Evolutionary conservation across 2,888 invertebrate species (phyloP).

Genomic region (Hemaris fuciformis): DNA sequence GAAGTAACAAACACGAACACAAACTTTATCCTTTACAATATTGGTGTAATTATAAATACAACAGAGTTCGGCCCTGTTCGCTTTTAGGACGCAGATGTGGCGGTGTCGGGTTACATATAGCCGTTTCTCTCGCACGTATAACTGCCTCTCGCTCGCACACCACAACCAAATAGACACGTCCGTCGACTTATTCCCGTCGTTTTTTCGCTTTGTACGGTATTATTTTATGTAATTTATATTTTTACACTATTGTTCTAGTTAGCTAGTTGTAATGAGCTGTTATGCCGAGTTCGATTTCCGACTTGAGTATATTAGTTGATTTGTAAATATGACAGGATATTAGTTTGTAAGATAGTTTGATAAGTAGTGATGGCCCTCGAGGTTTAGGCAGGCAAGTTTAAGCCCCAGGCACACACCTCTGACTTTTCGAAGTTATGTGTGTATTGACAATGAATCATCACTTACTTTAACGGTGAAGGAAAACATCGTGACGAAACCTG

Average conservation of each 20-base stretch:
- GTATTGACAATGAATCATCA: too few species aligned
- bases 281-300: neutral
- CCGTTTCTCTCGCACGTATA: conserved; percentile 42
- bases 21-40: conserved; percentile 11
- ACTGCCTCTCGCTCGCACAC: conserved; percentile 37
- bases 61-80: conserved; percentile 55
- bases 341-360: too few species aligned
- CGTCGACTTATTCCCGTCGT: conserved; percentile 14
- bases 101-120: conserved; percentile 61
- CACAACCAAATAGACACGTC: conserved; percentile 37
- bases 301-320: too few species aligned
- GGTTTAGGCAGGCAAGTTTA: too few species aligned
- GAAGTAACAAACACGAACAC: conserved; percentile 8
- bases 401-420: too few species aligned
- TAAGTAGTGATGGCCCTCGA: too few species aligned
- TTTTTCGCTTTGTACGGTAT: conserved; percentile 5
- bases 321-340: too few species aligned
- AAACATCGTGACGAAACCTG: too few species aligned
- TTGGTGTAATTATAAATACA: conserved; percentile 39
- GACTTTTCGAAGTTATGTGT: too few species aligned
- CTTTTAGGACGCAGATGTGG: conserved; percentile 75
- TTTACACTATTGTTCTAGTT: neutral
- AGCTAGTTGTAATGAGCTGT: neutral
- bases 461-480: too few species aligned
- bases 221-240: neutral